Base-by-base conservation (phyloP, 2,888 invertebrate genomes). In the Leptopilina syphax region DNA sequence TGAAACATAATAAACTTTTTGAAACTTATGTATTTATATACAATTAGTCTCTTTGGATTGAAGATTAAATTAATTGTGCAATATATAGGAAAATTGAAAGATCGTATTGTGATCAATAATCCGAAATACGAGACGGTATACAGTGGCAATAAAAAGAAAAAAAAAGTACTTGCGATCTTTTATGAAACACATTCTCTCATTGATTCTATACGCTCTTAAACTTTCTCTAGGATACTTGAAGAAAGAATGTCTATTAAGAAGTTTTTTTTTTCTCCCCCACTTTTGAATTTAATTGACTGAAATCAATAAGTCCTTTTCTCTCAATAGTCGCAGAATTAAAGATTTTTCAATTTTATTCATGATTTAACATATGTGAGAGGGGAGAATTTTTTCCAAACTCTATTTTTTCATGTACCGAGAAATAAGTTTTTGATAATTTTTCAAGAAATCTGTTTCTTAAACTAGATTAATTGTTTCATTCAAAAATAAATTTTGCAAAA, bases 151-250 rank as follows among this genome's bases (percentile, higher is more conserved):
- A 70, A 50, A 70, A 24, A 27, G 50, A 18, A 50, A 47, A 34
- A 34, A 34, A 34, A 50, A 68, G 47, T 70, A 70, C 54, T 54
- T 54, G 54, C 54, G 54, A 13, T 70, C 54, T 70, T 70, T 70
- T 70, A 54, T 70, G 70, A 54, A 54, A 27, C 27, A 70, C 70
- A 54, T 70, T 70, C 70, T 70, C 70, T 70, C 27, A 27, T 54
- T 50, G 54, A 70, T 54, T 70, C 13, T 70, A 10, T 70, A 50
- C 47, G 47, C 68, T 70, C 5, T 65, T 70, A 70, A 70, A 70
- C 27, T 70, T 70, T 70, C 54, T 54, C 9, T 27, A 70, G 70
- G 12, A 70, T 50, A 6, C 54, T 70, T 70, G 12, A 54, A 27
- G 70, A 54, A 70, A 70, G 54, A 13, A 54, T 27, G 27, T 50